Base-by-base conservation (phyloP, 2,113 vertebrate species). In the Paradisaea rubra region DNA sequence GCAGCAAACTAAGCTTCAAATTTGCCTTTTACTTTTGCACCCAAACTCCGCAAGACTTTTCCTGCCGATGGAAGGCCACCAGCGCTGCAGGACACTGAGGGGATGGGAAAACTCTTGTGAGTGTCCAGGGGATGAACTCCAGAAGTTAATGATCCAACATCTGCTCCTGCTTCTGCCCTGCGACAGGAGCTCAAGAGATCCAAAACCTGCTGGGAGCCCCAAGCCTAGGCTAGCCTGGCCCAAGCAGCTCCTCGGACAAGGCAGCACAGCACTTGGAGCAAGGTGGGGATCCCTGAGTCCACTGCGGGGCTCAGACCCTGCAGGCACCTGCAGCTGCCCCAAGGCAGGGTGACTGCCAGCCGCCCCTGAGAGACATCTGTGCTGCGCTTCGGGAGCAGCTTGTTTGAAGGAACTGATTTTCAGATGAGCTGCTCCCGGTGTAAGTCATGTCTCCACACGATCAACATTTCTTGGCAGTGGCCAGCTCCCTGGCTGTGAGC, bases 401-500 rank as follows among this genome's bases (percentile, higher is more conserved):
- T 1, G 0, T 66, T 50, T 50, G 30, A 56, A 91, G 44, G 57
- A 78, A 63, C 23, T 6, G 33, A 54, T 41, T 89, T 86, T 91
- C 73, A 68, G 73, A 89, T 24, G 85, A 95, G 85, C 42, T 60
- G 13, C 81, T 74, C 11, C 1, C 0, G 0, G 10, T 33, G 11
- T 37, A 94, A 68, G 79, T 95, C 94, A 45, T 92, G 93, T 89
- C 88, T 91, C 85, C 85, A 82, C 92, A 96, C 19, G 93, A 96
- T 14, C 4, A 96, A 53, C 73, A 50, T 82, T 93, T 93, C 90
- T 89, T 96, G 96, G 93, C 93, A 85, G 27, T 57, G 7, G 1
- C 61, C 78, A 65, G 74, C 41, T 80, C 71, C 63, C 88, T 69
- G 88, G 66, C 95, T 95, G 85, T 6, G 7, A 80, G 93, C 71